Percentiles rank a stretch among this genome's conserved stretches.
Conservation (phyloP, 2,888 invertebrate genomes). For the Dasysyrphus albostriatus region DNA sequence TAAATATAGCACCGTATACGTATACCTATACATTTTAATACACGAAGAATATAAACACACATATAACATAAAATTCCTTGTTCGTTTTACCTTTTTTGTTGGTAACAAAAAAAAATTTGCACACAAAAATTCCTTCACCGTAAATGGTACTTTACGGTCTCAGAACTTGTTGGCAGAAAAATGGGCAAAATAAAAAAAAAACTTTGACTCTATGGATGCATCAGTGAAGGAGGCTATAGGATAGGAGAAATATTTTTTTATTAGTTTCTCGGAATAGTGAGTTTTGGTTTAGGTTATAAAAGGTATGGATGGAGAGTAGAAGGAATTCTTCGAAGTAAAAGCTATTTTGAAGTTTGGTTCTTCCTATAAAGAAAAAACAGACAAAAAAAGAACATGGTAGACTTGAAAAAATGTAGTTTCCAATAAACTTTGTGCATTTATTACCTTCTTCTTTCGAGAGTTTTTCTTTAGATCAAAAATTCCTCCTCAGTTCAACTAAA, state of each 20-base stretch:
- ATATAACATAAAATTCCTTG: constrained; percentile 9
- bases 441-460: constrained; percentile 12
- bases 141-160: constrained; percentile 13
- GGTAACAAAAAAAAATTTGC: background rate
- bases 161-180: constrained; percentile 3
- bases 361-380: background rate
- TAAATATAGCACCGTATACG: background rate
- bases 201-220: constrained; percentile 7
- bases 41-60: background rate
- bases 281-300: background rate
- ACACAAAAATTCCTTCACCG: constrained; percentile 21
- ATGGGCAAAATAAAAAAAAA: background rate
- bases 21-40: background rate
- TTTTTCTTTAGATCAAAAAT: background rate
- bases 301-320: background rate
- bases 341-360: constrained; percentile 10
- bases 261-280: constrained; percentile 21
- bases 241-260: constrained; percentile 16
- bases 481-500: background rate
- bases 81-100: constrained; percentile 7
- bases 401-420: constrained; percentile 4
- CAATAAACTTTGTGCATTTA: constrained; percentile 24
- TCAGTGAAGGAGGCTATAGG: background rate
- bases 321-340: constrained; percentile 13
- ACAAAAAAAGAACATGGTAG: background rate